phyloP scores from a whole-genome alignment of 1,140 invertebrate species.

The Zaprionus capensis region DNA sequence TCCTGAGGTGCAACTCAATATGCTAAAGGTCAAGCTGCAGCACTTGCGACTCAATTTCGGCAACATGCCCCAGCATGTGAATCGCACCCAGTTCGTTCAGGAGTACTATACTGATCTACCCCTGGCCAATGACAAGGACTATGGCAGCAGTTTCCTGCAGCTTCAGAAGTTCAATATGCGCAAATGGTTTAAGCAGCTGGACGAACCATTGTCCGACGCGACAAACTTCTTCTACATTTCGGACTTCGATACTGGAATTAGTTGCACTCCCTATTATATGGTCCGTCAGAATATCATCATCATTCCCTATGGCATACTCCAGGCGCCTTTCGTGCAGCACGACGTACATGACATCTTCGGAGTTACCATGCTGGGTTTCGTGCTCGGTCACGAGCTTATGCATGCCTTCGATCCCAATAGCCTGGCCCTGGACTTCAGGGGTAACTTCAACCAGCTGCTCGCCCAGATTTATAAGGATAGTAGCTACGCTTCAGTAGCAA shows the following conservation, averaged over 20 bases:
- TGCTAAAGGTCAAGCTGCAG: slow-evolving; percentile 38
- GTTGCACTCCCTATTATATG: slow-evolving; percentile 60
- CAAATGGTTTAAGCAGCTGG: slow-evolving; percentile 32
- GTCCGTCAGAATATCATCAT: slow-evolving; percentile 55
- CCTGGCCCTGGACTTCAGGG: slow-evolving; percentile 37
- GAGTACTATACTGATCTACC: slow-evolving; percentile 47
- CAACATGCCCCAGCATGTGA: slow-evolving; percentile 52
- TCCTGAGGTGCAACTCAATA: background rate
- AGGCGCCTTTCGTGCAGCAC: slow-evolving; percentile 54
- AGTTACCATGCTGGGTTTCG: slow-evolving; percentile 65
- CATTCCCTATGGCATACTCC: slow-evolving; percentile 60
- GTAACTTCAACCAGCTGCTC: slow-evolving; percentile 35
- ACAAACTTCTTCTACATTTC: slow-evolving; percentile 37
- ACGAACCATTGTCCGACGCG: background rate
- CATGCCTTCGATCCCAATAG: slow-evolving; percentile 60
- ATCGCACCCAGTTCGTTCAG: slow-evolving; percentile 36
- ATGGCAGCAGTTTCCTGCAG: slow-evolving; percentile 49
- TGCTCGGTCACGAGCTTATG: slow-evolving; percentile 67
- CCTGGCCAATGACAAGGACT: slow-evolving; percentile 36
- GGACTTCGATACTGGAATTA: slow-evolving; percentile 35
- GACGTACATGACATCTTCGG: slow-evolving; percentile 66
- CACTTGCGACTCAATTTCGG: slow-evolving; percentile 64
- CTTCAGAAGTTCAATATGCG: slow-evolving; percentile 44
- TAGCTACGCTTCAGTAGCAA: background rate
- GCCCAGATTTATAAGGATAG: background rate